Percentiles rank a stretch among this genome's conserved stretches.
phyloP scores from a whole-genome alignment of 2,888 invertebrate genomes.

The Octonoba sinensis region DNA sequence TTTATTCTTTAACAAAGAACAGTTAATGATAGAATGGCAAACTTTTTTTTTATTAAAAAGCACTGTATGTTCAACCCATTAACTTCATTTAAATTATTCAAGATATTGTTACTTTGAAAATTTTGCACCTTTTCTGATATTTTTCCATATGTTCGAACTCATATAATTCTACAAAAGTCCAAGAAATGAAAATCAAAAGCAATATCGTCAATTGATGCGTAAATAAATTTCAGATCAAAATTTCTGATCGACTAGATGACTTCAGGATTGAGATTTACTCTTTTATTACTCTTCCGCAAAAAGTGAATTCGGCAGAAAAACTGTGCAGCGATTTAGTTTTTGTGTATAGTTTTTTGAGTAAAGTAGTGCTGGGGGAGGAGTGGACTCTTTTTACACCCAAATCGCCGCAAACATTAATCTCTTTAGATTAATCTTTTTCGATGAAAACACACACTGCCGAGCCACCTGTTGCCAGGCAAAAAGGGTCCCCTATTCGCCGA shows the following conservation, averaged over 20 bases:
- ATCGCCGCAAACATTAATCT: slow-evolving; percentile 64
- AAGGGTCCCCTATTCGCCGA: slow-evolving; percentile 34
- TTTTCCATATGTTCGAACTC: no score
- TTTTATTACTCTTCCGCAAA: neutral
- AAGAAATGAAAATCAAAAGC: no score
- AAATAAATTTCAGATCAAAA: neutral
- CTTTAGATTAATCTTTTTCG: slow-evolving; percentile 63
- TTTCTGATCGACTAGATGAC: neutral
- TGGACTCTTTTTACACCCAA: slow-evolving; percentile 43
- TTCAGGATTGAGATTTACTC: neutral
- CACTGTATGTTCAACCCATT: no score
- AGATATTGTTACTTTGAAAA: no score
- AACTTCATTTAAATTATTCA: no score
- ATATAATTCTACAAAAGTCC: no score
- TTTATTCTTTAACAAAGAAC: neutral
- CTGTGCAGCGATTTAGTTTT: neutral
- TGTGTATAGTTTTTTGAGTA: no score
- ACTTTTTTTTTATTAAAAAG: no score
- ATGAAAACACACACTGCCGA: slow-evolving; percentile 55
- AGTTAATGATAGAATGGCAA: no score
- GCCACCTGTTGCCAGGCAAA: slow-evolving; percentile 54
- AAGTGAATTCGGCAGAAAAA: neutral
- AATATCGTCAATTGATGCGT: neutral
- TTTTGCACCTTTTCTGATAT: no score
- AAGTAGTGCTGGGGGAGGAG: neutral